Evolutionary conservation across 2,888 invertebrate species (phyloP).

Genomic region (Temnothorax rugatulus): DNA sequence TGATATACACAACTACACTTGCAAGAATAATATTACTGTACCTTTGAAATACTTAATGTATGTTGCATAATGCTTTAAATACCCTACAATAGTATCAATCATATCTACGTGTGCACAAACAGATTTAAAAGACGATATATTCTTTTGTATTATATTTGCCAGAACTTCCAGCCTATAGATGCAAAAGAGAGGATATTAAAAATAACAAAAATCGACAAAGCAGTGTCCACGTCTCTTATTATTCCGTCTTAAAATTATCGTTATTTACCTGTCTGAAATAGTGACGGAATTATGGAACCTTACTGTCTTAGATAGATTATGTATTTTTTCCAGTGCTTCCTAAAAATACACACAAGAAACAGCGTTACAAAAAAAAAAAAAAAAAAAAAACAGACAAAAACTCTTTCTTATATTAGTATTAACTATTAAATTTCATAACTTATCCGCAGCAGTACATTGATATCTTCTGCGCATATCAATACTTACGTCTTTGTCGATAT

Average conservation of each 20-base stretch:
- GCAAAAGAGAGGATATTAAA: neutral
- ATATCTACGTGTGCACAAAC: neutral
- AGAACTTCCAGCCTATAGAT: neutral
- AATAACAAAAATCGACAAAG: neutral
- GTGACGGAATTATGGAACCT: neutral
- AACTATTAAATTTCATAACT: neutral
- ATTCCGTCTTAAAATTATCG: neutral
- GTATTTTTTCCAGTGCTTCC: neutral
- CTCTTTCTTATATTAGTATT: too few relatives aligned
- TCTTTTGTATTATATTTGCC: neutral
- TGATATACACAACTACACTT: neutral
- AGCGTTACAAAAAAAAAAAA: too few relatives aligned
- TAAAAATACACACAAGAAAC: neutral
- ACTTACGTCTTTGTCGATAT: neutral
- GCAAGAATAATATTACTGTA: neutral
- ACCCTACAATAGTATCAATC: neutral
- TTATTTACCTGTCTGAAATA: neutral
- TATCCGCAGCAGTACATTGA: neutral
- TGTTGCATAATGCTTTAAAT: neutral
- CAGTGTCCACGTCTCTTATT: neutral
- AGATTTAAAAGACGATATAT: neutral
- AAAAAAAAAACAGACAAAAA: too few relatives aligned
- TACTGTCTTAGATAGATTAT: neutral
- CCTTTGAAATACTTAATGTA: neutral
- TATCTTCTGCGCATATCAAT: neutral